Conservation (phyloP, 1,140 invertebrate genomes). For the Xylocopa sonorina region DNA sequence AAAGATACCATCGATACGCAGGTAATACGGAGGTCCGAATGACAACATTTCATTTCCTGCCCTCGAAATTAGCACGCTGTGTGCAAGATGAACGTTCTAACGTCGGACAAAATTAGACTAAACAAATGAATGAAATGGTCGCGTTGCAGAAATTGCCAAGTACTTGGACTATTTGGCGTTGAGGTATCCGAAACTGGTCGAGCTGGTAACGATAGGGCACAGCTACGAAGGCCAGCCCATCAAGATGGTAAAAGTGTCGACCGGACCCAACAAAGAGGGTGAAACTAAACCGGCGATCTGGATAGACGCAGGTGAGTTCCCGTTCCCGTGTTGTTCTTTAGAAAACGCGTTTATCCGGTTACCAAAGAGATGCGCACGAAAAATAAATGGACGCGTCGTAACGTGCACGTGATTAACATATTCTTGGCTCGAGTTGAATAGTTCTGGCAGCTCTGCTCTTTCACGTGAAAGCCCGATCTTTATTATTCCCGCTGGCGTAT, state of each 20-base stretch:
- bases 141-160: slow-evolving; percentile 84
- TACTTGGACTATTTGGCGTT: slow-evolving; percentile 89
- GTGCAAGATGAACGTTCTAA: no score
- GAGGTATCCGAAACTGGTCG: slow-evolving; percentile 87
- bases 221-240: slow-evolving; percentile 89
- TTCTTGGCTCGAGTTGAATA: neutral
- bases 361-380: neutral
- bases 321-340: neutral
- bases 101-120: no score
- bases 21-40: no score
- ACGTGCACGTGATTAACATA: neutral
- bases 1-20: slow-evolving; percentile 87
- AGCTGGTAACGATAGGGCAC: slow-evolving; percentile 87
- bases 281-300: slow-evolving; percentile 82
- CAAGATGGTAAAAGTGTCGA: slow-evolving; percentile 85
- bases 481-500: slow-evolving; percentile 6
- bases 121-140: neutral
- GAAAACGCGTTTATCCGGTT: neutral
- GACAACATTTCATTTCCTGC: no score
- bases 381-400: neutral
- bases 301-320: slow-evolving; percentile 83
- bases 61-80: no score
- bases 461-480: slow-evolving; percentile 18
- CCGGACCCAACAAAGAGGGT: slow-evolving; percentile 74
- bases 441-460: neutral